Evolutionary conservation across 2,113 vertebrate genomes (phyloP).

Genomic region (Neogobius melanostomus): DNA sequence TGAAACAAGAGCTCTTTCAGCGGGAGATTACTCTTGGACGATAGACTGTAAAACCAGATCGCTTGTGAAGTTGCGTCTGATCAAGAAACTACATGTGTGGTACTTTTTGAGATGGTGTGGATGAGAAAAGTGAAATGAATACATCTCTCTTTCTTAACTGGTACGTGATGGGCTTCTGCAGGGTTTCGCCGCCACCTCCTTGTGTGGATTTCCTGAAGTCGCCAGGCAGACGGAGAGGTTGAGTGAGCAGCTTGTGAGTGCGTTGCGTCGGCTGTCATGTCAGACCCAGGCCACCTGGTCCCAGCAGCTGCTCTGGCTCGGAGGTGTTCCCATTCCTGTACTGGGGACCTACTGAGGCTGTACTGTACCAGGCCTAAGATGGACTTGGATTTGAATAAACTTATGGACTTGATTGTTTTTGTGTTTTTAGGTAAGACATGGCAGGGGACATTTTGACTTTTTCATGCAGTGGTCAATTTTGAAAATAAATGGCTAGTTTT

Average conservation of each 20-base stretch:
- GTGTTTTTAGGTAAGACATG: too few species aligned
- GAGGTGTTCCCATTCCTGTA: neutral
- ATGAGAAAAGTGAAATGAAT: neutral
- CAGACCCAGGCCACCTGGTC: constrained; percentile 8
- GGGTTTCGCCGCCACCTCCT: neutral
- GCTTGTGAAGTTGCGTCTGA: neutral
- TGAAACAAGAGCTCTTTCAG: constrained; percentile 51
- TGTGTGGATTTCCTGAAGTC: neutral
- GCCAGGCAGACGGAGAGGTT: constrained; percentile 2
- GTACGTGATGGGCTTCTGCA: neutral
- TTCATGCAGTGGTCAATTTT: too few species aligned
- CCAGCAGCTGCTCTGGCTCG: neutral
- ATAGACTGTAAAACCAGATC: neutral
- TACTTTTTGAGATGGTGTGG: neutral
- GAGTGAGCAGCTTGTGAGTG: constrained; percentile 6
- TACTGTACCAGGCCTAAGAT: neutral
- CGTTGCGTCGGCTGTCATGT: constrained; percentile 1
- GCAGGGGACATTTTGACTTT: too few species aligned
- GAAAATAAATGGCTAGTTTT: too few species aligned
- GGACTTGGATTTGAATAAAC: neutral
- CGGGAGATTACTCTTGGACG: constrained; percentile 15
- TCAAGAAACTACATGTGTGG: neutral
- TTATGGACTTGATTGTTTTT: too few species aligned
- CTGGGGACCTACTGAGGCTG: neutral
- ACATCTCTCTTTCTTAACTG: too few species aligned